A percentile compares a stretch with the other conserved stretches of the same genome.
These are phyloP conservation scores for Tillus elongatus DNA, from an alignment of 2,888 invertebrate genomes.

Conservation along the genomic window DNA sequence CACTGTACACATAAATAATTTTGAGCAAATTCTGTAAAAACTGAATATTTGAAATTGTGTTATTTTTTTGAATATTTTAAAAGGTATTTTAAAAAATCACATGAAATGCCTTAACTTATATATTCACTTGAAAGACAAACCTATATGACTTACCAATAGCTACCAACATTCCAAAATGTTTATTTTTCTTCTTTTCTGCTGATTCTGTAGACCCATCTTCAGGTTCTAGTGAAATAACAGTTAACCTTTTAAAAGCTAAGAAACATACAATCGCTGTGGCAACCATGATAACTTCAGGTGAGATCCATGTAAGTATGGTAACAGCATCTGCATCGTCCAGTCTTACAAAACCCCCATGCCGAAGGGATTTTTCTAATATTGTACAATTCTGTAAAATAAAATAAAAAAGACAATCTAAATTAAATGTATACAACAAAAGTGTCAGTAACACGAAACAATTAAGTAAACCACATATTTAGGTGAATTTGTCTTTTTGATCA, in stretches of 20 bases:
- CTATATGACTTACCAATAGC: slow-evolving; percentile 29
- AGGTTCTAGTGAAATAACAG: slow-evolving; percentile 18
- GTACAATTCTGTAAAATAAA: slow-evolving; percentile 37
- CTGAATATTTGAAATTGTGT: no score
- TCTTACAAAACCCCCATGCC: slow-evolving; percentile 62
- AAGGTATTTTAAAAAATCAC: no score
- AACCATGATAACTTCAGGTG: slow-evolving; percentile 65
- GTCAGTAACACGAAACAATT: no score
- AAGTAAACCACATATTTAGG: no score
- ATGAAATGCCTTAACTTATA: no score
- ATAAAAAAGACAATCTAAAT: background rate
- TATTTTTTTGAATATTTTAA: no score
- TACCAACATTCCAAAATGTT: slow-evolving; percentile 24
- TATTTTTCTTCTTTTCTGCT: slow-evolving; percentile 17
- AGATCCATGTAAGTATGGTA: slow-evolving; percentile 61
- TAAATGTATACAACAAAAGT: no score
- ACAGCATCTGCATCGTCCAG: slow-evolving; percentile 50
- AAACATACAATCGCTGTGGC: slow-evolving; percentile 45
- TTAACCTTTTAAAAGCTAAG: slow-evolving; percentile 42
- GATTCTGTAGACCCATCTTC: slow-evolving; percentile 16
- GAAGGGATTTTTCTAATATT: slow-evolving; percentile 51
- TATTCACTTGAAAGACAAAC: no score
- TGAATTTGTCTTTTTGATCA: no score
- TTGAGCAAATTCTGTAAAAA: no score
- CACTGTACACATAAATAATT: no score